Evolutionary conservation across 2,888 invertebrate genomes (phyloP).

Genomic region (Hypolimnas misippus): DNA sequence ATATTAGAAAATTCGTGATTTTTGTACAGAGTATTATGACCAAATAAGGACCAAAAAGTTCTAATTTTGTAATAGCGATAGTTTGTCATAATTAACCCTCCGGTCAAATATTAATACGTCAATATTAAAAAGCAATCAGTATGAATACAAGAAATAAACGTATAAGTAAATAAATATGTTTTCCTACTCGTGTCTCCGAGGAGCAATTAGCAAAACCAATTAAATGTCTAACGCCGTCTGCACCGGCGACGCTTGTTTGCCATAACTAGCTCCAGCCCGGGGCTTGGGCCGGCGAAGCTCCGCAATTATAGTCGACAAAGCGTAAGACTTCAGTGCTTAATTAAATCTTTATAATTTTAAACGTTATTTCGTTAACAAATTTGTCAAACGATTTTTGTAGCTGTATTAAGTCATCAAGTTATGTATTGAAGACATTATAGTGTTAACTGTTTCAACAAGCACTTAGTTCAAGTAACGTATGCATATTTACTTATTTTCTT

Average conservation of each 20-base stretch:
- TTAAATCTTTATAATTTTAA: slow-evolving; percentile 31
- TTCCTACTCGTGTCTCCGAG: slow-evolving; percentile 30
- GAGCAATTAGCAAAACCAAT: slow-evolving; percentile 50
- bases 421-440: too few species aligned
- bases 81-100: too few species aligned
- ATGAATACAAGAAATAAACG: background rate
- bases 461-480: too few species aligned
- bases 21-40: too few species aligned
- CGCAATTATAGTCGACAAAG: slow-evolving; percentile 34
- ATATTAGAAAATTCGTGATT: too few species aligned
- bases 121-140: background rate
- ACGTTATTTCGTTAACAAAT: slow-evolving; percentile 19
- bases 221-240: slow-evolving; percentile 42
- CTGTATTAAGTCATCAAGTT: background rate
- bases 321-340: slow-evolving; percentile 33
- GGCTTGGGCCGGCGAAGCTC: slow-evolving; percentile 27
- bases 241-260: slow-evolving; percentile 35
- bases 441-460: too few species aligned
- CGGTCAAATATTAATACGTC: too few species aligned
- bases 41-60: too few species aligned
- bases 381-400: background rate
- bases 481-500: too few species aligned
- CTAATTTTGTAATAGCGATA: too few species aligned
- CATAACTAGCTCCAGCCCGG: slow-evolving; percentile 33
- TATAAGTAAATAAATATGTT: slow-evolving; percentile 32